Evolutionary conservation across 2,797 vertebrate species (phyloP), one percentile per base, ranked within the genome.

Genomic region (Ctenopoma multispine): DNA sequence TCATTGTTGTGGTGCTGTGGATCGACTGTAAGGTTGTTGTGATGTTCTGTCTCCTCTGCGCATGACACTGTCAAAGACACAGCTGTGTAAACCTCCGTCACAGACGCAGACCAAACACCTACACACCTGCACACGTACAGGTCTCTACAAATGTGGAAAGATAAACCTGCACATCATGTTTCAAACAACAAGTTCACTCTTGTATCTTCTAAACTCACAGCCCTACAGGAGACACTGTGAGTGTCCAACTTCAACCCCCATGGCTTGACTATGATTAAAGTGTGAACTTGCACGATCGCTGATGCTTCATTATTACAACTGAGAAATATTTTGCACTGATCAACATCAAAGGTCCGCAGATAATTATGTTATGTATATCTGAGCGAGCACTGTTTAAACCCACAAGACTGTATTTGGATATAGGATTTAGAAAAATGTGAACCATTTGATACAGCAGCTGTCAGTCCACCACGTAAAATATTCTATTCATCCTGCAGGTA

Each of bases 281-380:
- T 40, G 50, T n/a, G 17, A 59, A 38, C 38, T 57, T 18, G 21
- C 48, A n/a, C n/a, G 34, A 72, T 64, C 58, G 54, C 43, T 74
- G 41, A 43, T 47, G n/a, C 21, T 15, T 51, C 56, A 29, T 54
- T 59, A 38, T 60, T 63, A 70, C 68, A 54, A 43, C 9, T 49
- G 34, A 69, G 20, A 55, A 63, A 36, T 56, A 55, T 64, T 56
- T 17, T 60, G 43, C 27, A 63, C 47, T 66, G 50, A 67, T 67
- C 38, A 51, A 61, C 63, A 71, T 66, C 69, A 79, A 79, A 82
- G 58, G 20, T 38, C 68, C 5, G 15, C 31, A 53, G 24, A 44
- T 48, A 49, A 68, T 53, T 47, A 36, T 24, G n/a, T 66, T 62
- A n/a, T n/a, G n/a, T n/a, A n/a, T n/a, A n/a, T 69, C 63, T 46